Evolutionary conservation across 2,113 vertebrate species (phyloP), one percentile per base, ranked within the genome.

Genomic region (Chlamydotis undulata): DNA sequence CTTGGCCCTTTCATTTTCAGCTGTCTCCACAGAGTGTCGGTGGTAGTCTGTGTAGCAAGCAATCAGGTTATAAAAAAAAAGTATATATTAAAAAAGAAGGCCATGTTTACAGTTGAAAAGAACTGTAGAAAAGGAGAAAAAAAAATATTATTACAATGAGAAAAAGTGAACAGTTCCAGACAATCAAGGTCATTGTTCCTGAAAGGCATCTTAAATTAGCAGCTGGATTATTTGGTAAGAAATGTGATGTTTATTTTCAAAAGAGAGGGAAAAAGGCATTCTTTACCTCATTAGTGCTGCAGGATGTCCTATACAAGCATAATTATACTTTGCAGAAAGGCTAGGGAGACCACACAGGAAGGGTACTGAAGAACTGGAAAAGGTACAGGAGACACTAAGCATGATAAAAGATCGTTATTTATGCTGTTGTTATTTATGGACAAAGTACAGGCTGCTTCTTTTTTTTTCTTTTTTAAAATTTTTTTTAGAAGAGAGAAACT

Each of bases 261-360:
- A 89, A 68, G 57, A 80, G 64, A 81, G 43, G 35, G 73, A 83
- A 64, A 68, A 55, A 60, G 41, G 59, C 67, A 95, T 60, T 94
- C 63, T 95, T 92, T 77, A 73, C 71, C 71, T 93, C 88, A 90
- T 94, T 97, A 97, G 86, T 83, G 80, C 92, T 73, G 83, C 82
- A 96, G 86, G 91, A 94, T 95, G 68, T 94, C 29, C 68, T 93
- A 83, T 56, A 82, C 89, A 71, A 67, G 90, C 61, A 79, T 80
- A 94, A 97, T 90, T 91, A 49, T 8, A 84, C 45, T 90, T 85
- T 49, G 52, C 70, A 92, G 73, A 88, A 95, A 92, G 74, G 82
- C 49, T 74, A 63, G 60, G 60, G 85, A 97, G 95, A 94, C 84
- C 88, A 97, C 92, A 96, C 90, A 97, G 95, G 93, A 98, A 97